Evolutionary conservation across 2,888 invertebrate species (phyloP).

Genomic region (Unio delphinus): DNA sequence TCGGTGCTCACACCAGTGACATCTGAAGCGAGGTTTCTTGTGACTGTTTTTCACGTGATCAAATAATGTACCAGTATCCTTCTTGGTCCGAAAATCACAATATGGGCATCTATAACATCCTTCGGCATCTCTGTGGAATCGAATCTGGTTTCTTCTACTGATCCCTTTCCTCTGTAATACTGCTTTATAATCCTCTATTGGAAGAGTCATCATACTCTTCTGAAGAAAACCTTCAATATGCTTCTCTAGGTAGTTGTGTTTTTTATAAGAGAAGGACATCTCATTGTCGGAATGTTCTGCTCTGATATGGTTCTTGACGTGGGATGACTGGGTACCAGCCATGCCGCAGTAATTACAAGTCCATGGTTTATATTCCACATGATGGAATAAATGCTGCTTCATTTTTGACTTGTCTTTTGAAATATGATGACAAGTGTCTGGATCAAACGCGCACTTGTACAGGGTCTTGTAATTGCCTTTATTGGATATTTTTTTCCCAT

Average conservation of each 20-base stretch:
- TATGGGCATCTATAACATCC: constrained; percentile 28
- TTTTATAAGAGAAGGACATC: constrained; percentile 30
- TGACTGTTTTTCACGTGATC: constrained; percentile 38
- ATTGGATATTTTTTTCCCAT: constrained; percentile 19
- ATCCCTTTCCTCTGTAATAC: constrained; percentile 38
- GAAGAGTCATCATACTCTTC: constrained; percentile 34
- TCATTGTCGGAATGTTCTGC: constrained; percentile 26
- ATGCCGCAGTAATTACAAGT: constrained; percentile 35
- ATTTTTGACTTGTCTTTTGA: constrained; percentile 41
- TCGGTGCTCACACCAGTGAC: constrained; percentile 32
- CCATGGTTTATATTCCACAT: constrained; percentile 40
- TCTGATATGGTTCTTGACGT: constrained; percentile 34
- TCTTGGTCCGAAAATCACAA: constrained; percentile 29
- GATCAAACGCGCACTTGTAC: constrained; percentile 37
- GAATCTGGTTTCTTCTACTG: constrained; percentile 18
- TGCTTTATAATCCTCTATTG: constrained; percentile 28
- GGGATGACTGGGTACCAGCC: constrained; percentile 38
- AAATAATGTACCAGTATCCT: constrained; percentile 21
- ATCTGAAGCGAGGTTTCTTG: constrained; percentile 37
- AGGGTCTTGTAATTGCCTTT: constrained; percentile 33
- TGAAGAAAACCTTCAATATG: constrained; percentile 31
- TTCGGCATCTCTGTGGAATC: constrained; percentile 19
- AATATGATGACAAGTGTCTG: constrained; percentile 36
- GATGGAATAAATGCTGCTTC: constrained; percentile 38
- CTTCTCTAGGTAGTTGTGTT: constrained; percentile 36